Evolutionary conservation across 2,113 vertebrate species (phyloP).

Genomic region (western clawed frog (Xenopus tropicalis)): UCB_Xtro_10.0 CM004450.2:144579001-144579500

Average conservation of each 20-base stretch:
- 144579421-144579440: neutral
- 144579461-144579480: constrained; percentile 8
- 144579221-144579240: constrained; percentile 5
- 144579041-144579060: no score
- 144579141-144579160: neutral
- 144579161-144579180: neutral
- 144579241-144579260: neutral
- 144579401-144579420: neutral
- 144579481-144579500: neutral
- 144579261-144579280: neutral
- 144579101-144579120: constrained; percentile 2
- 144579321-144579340: neutral
- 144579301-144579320: neutral
- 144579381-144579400: neutral
- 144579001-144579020: neutral
- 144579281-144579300: neutral
- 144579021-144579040: neutral
- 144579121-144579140: neutral
- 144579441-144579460: neutral
- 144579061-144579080: neutral
- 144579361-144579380: constrained; percentile 10
- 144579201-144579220: constrained; percentile 3
- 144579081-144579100: neutral
- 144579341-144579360: neutral
- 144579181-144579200: neutral